Conservation (phyloP, 1,140 invertebrate genomes). For the Nasonia longicornis region DNA sequence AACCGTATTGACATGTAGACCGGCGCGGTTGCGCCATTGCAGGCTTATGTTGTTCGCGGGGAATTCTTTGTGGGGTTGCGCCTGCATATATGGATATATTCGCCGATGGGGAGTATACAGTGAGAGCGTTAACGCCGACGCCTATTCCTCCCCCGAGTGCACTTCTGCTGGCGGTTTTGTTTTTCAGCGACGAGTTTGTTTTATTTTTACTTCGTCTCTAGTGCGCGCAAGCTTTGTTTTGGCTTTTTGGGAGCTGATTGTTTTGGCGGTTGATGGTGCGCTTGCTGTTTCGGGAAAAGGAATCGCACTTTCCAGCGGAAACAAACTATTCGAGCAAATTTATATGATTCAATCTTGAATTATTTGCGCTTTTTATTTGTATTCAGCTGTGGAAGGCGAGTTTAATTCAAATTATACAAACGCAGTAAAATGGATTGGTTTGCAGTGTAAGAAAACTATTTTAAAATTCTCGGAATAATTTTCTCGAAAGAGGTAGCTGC, state of each 20-base stretch:
- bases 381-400: too few relatives aligned
- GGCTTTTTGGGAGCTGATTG: not conserved
- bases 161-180: not conserved
- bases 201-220: not conserved
- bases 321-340: too few relatives aligned
- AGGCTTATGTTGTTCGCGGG: not conserved
- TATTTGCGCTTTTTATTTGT: too few relatives aligned
- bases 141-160: not conserved
- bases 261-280: not conserved
- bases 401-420: too few relatives aligned
- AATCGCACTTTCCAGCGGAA: not conserved
- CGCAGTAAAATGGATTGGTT: too few relatives aligned
- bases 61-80: not conserved
- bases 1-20: slow-evolving; percentile 28
- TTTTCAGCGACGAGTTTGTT: not conserved
- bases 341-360: too few relatives aligned
- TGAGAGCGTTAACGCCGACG: not conserved
- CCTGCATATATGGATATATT: not conserved
- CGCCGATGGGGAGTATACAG: not conserved
- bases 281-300: too few relatives aligned
- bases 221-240: not conserved
- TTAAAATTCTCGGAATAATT: too few relatives aligned
- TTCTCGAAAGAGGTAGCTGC: too few relatives aligned
- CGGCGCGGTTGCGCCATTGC: not conserved
- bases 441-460: too few relatives aligned